Conservation (phyloP, 2,888 invertebrate genomes). For the Polydrusus pterygomalis region DNA sequence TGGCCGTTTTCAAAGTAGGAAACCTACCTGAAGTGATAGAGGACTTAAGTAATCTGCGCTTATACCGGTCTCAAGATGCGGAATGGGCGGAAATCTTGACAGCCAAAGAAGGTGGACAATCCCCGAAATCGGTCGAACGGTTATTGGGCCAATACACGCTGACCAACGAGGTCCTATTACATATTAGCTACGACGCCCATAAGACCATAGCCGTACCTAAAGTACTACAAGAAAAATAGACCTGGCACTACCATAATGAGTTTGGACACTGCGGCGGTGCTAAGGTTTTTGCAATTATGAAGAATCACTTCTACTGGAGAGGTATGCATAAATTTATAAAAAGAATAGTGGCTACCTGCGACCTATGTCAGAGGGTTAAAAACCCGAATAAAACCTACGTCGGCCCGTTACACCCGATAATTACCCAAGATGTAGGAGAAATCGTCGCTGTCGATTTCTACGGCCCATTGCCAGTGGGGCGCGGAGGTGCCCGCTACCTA, state of each 20-base stretch:
- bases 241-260: constrained; percentile 28
- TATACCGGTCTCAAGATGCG: background rate
- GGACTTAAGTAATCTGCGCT: background rate
- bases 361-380: constrained; percentile 31
- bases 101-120: background rate
- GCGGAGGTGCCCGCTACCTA: constrained; percentile 49
- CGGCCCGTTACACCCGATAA: constrained; percentile 8
- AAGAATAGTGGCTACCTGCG: constrained; percentile 5
- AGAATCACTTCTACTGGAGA: constrained; percentile 3
- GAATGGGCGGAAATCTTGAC: background rate
- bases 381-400: constrained; percentile 1
- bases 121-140: background rate
- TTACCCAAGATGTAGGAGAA: constrained; percentile 14
- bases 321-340: constrained; percentile 9
- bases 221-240: constrained; percentile 14
- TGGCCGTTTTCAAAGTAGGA: background rate
- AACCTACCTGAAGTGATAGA: background rate
- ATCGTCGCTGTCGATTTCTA: constrained; percentile 35
- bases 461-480: constrained; percentile 52
- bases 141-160: background rate
- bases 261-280: constrained; percentile 22
- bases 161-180: background rate
- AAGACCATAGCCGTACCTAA: background rate
- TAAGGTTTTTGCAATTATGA: constrained; percentile 22
- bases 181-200: background rate